These are phyloP conservation scores for Epizoanthus ramosus DNA, from an alignment of 92 coral and sea anemone species.

Conservation along the genomic window DNA sequence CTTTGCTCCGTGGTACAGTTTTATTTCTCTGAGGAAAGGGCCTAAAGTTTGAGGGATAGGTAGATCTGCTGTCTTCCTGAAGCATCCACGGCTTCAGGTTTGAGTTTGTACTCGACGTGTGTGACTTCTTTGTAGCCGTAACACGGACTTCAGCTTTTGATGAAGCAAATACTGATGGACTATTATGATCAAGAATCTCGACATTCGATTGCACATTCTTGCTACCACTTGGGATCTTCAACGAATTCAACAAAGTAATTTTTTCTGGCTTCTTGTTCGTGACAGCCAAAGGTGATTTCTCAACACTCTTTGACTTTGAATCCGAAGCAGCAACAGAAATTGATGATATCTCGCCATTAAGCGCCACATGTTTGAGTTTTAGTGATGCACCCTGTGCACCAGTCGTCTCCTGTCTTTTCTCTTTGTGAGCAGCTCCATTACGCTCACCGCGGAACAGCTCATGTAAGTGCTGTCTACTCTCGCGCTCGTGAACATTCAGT, in stretches of 20 bases:
- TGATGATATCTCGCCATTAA: constrained; percentile 87
- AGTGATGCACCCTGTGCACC: constrained; percentile 19
- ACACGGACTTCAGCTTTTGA: constrained; percentile 29
- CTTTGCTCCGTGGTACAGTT: constrained; percentile 69
- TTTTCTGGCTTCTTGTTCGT: constrained; percentile 42
- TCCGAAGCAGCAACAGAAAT: constrained; percentile 56
- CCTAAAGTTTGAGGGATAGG: constrained; percentile 84
- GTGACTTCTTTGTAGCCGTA: constrained; percentile 43
- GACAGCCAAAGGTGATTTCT: constrained; percentile 16
- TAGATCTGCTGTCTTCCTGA: constrained; percentile 85
- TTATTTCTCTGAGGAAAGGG: constrained; percentile 92
- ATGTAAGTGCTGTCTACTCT: constrained; percentile 86
- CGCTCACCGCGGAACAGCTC: constrained; percentile 87
- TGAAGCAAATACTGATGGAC: constrained; percentile 67
- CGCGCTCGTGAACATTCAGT: constrained; percentile 78
- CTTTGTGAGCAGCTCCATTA: constrained; percentile 40
- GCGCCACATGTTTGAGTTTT: constrained; percentile 79
- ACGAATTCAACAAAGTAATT: constrained; percentile 48
- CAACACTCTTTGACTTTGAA: constrained; percentile 43
- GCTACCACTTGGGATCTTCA: neutral
- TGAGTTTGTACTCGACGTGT: constrained; percentile 35
- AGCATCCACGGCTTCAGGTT: constrained; percentile 73
- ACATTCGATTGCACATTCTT: constrained; percentile 47
- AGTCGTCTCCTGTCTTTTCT: constrained; percentile 15
- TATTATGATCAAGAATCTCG: constrained; percentile 66